Base-by-base conservation (phyloP, 2,888 invertebrate species). In the Junonia oenone region DNA sequence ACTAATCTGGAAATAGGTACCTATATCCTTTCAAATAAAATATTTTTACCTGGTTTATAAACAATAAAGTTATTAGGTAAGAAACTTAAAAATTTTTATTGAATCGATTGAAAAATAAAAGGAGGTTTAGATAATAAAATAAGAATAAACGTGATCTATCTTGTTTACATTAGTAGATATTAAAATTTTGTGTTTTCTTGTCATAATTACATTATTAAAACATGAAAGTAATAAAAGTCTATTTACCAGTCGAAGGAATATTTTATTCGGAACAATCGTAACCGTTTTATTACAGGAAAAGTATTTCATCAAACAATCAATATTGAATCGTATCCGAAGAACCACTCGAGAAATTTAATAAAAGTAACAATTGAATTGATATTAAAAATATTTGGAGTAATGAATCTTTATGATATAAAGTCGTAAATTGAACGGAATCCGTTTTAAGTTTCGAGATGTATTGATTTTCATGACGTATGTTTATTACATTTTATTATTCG, bases 321-420 rank as follows among this genome's bases (percentile, higher is more conserved):
- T 59, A 56, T 50, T 50, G 49, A 40, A 59, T 56, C 56, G 51
- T 51, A 52, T 52, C 49, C 31, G 49, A 56, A 56, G 59, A 58
- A 52, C 55, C 59, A 46, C 46, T 38, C 22, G 38, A 52, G 58
- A 59, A 49, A 59, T 56, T 59, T 56, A 59, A 59, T 59, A 59
- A 59, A 59, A 49, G 59, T 56, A 50, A 49, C 55, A 51, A 53
- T 52, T 45, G 49, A 38, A 53, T 40, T 50, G 55, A 55, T 59
- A 59, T 50, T 56, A 50, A 59, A 59, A 50, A 26, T n/a, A 51
- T 45, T 59, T 40, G 48, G 31, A 48, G 35, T 35, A 54, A 54
- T 54, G 48, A 54, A 43, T 54, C 48, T 48, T 48, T 48, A 54
- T 48, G 26, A 22, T 26, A 45, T 45, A 33, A n/a, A 35, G 31